Conservation (phyloP, 2,113 vertebrate genomes). For the Thamnaconus septentrionalis region DNA sequence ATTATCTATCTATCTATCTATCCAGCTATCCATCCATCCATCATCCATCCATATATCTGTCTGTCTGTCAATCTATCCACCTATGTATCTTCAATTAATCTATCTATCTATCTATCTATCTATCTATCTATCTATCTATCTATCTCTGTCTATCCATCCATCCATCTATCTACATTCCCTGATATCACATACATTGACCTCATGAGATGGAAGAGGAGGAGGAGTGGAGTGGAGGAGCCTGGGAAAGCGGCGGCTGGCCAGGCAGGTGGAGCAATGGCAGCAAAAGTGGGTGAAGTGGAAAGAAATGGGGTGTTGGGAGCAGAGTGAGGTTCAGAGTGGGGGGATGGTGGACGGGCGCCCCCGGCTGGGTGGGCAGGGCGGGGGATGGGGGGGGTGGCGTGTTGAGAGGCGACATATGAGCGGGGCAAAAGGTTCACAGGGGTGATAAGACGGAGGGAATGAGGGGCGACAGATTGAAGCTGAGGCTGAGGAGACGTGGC, state of each 20-base stretch:
- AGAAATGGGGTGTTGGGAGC: slow-evolving; percentile 45
- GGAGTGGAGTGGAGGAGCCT: slow-evolving; percentile 1
- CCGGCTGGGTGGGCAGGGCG: not conserved
- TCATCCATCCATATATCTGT: no score
- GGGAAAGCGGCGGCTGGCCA: slow-evolving; percentile 11
- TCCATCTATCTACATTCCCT: no score
- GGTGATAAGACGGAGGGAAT: slow-evolving; percentile 52
- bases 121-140: no score
- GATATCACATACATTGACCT: no score
- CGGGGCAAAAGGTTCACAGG: slow-evolving; percentile 63
- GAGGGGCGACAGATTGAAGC: slow-evolving; percentile 45
- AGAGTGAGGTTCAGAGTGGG: slow-evolving; percentile 25
- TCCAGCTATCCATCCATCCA: no score
- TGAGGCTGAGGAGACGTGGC: slow-evolving; percentile 14
- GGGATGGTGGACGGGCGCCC: slow-evolving; percentile 39
- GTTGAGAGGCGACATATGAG: slow-evolving; percentile 69
- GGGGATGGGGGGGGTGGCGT: slow-evolving; percentile 30
- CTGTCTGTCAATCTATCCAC: no score
- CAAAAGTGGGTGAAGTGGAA: slow-evolving; percentile 72
- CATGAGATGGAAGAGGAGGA: no score
- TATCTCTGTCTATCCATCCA: no score
- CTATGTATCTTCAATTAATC: no score
- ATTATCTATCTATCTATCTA: no score
- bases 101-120: no score
- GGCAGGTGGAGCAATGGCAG: slow-evolving; percentile 64